A percentile compares a stretch with the other conserved stretches of the same genome.
Conservation (phyloP, 2,113 vertebrate species). For the Phainopepla nitens region DNA sequence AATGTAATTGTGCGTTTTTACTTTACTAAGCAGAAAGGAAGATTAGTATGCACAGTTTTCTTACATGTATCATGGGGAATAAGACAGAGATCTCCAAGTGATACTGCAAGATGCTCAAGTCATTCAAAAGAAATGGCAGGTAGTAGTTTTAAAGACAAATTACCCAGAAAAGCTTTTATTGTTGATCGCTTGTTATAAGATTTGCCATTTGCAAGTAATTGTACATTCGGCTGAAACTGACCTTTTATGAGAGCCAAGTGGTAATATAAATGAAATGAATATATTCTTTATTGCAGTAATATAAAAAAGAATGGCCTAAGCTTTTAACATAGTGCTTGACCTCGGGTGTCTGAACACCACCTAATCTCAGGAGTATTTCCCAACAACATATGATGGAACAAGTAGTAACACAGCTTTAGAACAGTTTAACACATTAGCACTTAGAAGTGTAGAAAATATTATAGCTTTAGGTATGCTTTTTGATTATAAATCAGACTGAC, state of each 20-base stretch:
- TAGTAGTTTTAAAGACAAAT: slow-evolving; percentile 60
- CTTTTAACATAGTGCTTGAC: slow-evolving; percentile 70
- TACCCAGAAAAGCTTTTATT: slow-evolving; percentile 66
- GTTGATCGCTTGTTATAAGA: slow-evolving; percentile 69
- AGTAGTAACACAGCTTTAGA: slow-evolving; percentile 43
- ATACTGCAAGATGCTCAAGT: slow-evolving; percentile 35
- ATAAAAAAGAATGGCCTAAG: slow-evolving; percentile 70
- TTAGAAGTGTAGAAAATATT: slow-evolving; percentile 33
- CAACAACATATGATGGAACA: slow-evolving; percentile 38
- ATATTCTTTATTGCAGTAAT: slow-evolving; percentile 68
- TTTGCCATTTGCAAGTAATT: slow-evolving; percentile 68
- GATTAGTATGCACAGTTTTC: slow-evolving; percentile 14
- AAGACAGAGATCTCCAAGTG: slow-evolving; percentile 2
- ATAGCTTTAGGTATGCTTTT: slow-evolving; percentile 14
- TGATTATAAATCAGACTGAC: background rate
- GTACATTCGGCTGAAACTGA: slow-evolving; percentile 67
- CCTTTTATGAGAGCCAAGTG: slow-evolving; percentile 72
- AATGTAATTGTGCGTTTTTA: slow-evolving; percentile 54
- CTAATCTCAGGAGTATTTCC: slow-evolving; percentile 47
- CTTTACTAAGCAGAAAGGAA: slow-evolving; percentile 47
- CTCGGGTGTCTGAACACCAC: slow-evolving; percentile 51
- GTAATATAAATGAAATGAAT: slow-evolving; percentile 71
- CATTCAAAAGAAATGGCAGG: slow-evolving; percentile 52
- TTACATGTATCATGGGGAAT: background rate
- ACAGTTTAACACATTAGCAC: slow-evolving; percentile 46